Conservation (phyloP, 2,888 invertebrate genomes). For the Phyllotreta striolata region DNA sequence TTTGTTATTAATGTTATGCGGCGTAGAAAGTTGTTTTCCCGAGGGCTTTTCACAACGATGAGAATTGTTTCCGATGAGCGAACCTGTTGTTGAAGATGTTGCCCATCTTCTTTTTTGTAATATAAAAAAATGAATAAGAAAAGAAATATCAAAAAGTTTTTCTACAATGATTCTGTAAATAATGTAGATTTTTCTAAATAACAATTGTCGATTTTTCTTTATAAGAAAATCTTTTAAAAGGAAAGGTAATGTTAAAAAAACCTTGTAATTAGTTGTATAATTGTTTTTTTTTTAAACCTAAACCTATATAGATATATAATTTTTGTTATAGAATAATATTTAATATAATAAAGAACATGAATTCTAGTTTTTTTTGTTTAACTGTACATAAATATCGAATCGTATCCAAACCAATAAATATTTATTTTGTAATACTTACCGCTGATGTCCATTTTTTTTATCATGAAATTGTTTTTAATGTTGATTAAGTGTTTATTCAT, state of each 20-base stretch:
- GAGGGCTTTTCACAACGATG: conserved; percentile 7
- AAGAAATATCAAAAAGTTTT: conserved; percentile 47
- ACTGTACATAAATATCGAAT: conserved; percentile 43
- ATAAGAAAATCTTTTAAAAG: conserved; percentile 59
- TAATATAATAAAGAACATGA: conserved; percentile 55
- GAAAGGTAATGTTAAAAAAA: conserved; percentile 56
- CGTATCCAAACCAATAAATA: conserved; percentile 45
- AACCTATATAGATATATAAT: conserved; percentile 56
- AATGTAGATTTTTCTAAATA: conserved; percentile 59
- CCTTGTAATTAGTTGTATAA: conserved; percentile 61
- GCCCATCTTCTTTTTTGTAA: conserved; percentile 32
- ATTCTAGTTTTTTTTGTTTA: conserved; percentile 49
- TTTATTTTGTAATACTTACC: conserved; percentile 52
- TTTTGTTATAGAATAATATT: conserved; percentile 61
- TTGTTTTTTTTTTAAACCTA: conserved; percentile 57
- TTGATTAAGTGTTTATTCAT: neutral
- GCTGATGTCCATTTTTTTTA: conserved; percentile 50
- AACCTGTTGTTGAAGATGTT: conserved; percentile 31
- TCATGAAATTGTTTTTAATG: conserved; percentile 50
- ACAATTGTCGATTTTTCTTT: conserved; percentile 57
- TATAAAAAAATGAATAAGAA: conserved; percentile 36
- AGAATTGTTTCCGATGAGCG: conserved; percentile 38
- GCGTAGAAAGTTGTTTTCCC: neutral
- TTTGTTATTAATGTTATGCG: no score
- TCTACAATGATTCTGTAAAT: conserved; percentile 50